Percentiles rank a stretch among this genome's conserved stretches.
phyloP scores from a whole-genome alignment of 2,888 invertebrate genomes.

The Sphaerophoria rueppellii region DNA sequence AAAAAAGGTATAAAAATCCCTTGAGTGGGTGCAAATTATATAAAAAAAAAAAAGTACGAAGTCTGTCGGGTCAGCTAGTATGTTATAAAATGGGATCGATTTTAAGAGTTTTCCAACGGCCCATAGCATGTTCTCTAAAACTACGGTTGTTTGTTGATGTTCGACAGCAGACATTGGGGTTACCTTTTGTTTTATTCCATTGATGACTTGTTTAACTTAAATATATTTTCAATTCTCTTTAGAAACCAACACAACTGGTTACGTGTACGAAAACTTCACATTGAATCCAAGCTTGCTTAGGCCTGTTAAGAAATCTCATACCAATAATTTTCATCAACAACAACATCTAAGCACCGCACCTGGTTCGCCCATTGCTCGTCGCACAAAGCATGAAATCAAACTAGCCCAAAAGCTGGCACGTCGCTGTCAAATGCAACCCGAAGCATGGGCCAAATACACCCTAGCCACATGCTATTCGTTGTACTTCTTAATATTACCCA shows the following conservation, averaged over 20 bases:
- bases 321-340: conserved; percentile 79
- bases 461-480: conserved; percentile 95
- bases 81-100: no score
- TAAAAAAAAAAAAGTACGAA: no score
- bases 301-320: conserved; percentile 77
- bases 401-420: conserved; percentile 90
- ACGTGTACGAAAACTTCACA: conserved; percentile 85
- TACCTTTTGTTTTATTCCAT: no score
- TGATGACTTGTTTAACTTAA: background rate
- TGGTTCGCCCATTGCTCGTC: conserved; percentile 94
- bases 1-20: no score
- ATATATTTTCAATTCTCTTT: conserved; percentile 19
- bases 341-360: conserved; percentile 84
- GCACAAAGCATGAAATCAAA: conserved; percentile 98
- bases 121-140: background rate
- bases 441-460: conserved; percentile 96
- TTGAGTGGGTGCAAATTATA: no score
- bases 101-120: no score
- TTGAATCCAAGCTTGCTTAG: conserved; percentile 85
- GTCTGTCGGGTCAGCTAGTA: no score
- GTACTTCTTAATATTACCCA: conserved; percentile 98
- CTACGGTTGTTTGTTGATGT: no score
- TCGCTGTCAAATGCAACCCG: conserved; percentile 87
- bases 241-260: conserved; percentile 78
- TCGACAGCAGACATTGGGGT: no score